phyloP scores from a whole-genome alignment of 2,888 invertebrate species.

The Hirtodrosophila confusa region DNA sequence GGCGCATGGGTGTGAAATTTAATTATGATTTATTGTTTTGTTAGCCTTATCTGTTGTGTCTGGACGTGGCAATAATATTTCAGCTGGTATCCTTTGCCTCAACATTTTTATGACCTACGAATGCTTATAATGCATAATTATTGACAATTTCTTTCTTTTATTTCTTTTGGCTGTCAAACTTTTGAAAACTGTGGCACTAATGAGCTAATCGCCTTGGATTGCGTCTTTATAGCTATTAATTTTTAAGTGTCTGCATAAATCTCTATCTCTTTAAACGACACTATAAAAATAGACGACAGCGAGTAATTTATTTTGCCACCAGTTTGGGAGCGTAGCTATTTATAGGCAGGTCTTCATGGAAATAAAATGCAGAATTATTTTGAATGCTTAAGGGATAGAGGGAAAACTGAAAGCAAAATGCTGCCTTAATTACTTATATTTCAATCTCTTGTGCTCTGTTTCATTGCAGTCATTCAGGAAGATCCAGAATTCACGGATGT shows the following conservation, averaged over 20 bases:
- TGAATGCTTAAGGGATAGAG: background rate
- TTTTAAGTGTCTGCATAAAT: slow-evolving; percentile 50
- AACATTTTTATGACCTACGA: slow-evolving; percentile 14
- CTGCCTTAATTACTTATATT: slow-evolving; percentile 33
- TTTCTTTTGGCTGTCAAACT: slow-evolving; percentile 36
- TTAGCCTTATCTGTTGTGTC: slow-evolving; percentile 14
- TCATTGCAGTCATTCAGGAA: slow-evolving; percentile 89
- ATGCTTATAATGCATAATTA: slow-evolving; percentile 35
- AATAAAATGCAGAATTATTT: background rate
- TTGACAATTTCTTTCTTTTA: slow-evolving; percentile 27
- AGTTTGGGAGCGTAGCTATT: slow-evolving; percentile 6
- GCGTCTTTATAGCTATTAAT: slow-evolving; percentile 36
- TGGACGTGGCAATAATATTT: background rate
- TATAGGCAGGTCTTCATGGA: slow-evolving; percentile 3
- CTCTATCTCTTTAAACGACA: slow-evolving; percentile 5
- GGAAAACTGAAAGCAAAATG: slow-evolving; percentile 1
- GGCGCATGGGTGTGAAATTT: slow-evolving; percentile 57
- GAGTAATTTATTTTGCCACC: background rate
- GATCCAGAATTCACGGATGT: slow-evolving; percentile 96
- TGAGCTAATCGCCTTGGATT: slow-evolving; percentile 36
- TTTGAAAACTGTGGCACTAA: slow-evolving; percentile 7
- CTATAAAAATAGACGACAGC: slow-evolving; percentile 26
- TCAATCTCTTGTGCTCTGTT: slow-evolving; percentile 49
- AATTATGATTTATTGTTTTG: slow-evolving; percentile 71
- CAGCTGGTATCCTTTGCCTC: background rate